phyloP scores from a whole-genome alignment of 2,113 vertebrate genomes.

The Rattus rattus region DNA sequence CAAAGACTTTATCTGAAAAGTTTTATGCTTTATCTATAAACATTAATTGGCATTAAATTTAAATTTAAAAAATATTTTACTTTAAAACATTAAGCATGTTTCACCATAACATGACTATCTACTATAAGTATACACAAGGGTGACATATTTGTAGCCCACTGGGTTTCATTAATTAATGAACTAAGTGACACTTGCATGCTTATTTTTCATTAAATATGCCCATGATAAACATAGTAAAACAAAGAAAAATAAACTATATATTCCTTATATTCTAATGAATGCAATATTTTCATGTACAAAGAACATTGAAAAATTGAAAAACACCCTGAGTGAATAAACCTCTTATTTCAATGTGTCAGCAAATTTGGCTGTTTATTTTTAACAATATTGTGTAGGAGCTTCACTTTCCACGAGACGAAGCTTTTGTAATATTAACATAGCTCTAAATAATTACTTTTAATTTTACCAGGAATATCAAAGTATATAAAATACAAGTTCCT shows the following conservation, averaged over 20 bases:
- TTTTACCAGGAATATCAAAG: not conserved
- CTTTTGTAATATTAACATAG: conserved; percentile 11
- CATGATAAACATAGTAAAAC: conserved; percentile 52
- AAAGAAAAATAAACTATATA: conserved; percentile 67
- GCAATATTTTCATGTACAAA: conserved; percentile 60
- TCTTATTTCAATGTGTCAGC: conserved; percentile 47
- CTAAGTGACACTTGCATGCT: conserved; percentile 38
- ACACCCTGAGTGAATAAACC: conserved; percentile 30
- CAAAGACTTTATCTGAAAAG: not conserved
- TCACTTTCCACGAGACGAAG: conserved; percentile 27
- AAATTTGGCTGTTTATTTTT: conserved; percentile 13
- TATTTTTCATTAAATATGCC: conserved; percentile 56
- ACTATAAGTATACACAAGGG: not conserved
- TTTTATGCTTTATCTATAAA: not conserved
- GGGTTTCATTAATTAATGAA: conserved; percentile 68
- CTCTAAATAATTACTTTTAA: conserved; percentile 46
- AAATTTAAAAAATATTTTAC: conserved; percentile 14
- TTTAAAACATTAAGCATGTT: conserved; percentile 45
- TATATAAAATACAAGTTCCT: not conserved
- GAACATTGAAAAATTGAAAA: not conserved
- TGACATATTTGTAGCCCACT: conserved; percentile 59
- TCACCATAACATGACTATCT: conserved; percentile 3
- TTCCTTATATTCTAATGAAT: conserved; percentile 61
- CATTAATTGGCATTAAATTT: conserved; percentile 63
- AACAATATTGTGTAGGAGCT: conserved; percentile 44